Evolutionary conservation across 1,140 invertebrate species (phyloP).

Genomic region (Ips nitidus): DNA sequence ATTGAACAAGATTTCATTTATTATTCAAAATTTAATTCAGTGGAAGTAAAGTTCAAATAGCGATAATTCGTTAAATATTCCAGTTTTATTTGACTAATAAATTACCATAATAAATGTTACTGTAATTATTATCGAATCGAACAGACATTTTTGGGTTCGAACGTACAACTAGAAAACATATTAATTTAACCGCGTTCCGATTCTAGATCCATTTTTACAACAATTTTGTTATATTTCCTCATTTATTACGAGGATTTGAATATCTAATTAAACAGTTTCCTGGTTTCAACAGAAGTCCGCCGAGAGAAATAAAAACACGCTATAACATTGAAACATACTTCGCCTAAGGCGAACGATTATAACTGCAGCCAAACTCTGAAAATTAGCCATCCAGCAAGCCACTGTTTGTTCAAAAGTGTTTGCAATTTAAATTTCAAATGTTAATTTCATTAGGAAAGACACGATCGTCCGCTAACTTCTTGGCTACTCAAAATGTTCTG

Average conservation of each 20-base stretch:
- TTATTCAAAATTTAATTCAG: too few species aligned
- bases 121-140: background rate
- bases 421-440: constrained; percentile 17
- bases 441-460: constrained; percentile 20
- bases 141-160: background rate
- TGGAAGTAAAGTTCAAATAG: background rate
- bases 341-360: constrained; percentile 4
- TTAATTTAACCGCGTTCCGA: background rate
- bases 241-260: background rate
- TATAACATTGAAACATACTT: constrained; percentile 4
- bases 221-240: background rate
- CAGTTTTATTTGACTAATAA: constrained; percentile 1
- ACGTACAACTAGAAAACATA: background rate
- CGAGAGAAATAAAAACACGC: background rate
- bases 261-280: background rate
- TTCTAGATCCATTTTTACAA: background rate
- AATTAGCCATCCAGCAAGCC: constrained; percentile 19
- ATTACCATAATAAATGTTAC: constrained; percentile 4
- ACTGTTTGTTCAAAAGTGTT: constrained; percentile 21
- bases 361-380: constrained; percentile 10
- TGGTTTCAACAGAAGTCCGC: background rate
- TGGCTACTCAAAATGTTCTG: constrained; percentile 4
- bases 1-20: too few species aligned
- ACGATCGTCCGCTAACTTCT: constrained; percentile 20
- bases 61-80: background rate